Conservation (phyloP, 2,113 vertebrate species). For the Pampusana beccarii region DNA sequence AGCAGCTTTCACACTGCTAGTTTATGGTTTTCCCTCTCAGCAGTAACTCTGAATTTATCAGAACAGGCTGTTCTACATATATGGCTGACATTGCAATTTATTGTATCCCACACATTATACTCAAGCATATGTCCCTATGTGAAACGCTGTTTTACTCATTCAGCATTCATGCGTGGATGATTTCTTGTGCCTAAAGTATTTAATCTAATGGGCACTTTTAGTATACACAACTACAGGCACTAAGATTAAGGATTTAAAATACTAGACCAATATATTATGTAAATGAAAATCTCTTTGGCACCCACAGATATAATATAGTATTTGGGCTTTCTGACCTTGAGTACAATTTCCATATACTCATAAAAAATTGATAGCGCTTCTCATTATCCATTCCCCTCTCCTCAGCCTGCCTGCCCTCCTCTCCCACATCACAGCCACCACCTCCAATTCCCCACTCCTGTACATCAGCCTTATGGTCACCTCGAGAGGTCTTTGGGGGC, state of each 20-base stretch:
- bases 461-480: neutral
- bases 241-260: conserved; percentile 67
- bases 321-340: conserved; percentile 70
- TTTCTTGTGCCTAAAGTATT: conserved; percentile 48
- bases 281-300: conserved; percentile 64
- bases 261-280: conserved; percentile 48
- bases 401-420: neutral
- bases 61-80: conserved; percentile 2
- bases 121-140: conserved; percentile 20
- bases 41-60: conserved; percentile 27
- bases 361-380: conserved; percentile 70
- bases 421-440: neutral
- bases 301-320: conserved; percentile 57
- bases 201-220: conserved; percentile 47
- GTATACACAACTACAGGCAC: conserved; percentile 38
- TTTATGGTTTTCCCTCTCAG: conserved; percentile 18
- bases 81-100: conserved; percentile 27
- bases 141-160: conserved; percentile 47
- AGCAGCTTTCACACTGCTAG: neutral
- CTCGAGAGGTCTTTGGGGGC: conserved; percentile 4
- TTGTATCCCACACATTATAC: conserved; percentile 19
- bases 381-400: conserved; percentile 59
- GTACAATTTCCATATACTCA: conserved; percentile 59
- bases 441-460: neutral
- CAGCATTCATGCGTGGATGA: neutral